Conservation (phyloP, 2,797 vertebrate genomes). For the Carcharodon carcharias region DNA sequence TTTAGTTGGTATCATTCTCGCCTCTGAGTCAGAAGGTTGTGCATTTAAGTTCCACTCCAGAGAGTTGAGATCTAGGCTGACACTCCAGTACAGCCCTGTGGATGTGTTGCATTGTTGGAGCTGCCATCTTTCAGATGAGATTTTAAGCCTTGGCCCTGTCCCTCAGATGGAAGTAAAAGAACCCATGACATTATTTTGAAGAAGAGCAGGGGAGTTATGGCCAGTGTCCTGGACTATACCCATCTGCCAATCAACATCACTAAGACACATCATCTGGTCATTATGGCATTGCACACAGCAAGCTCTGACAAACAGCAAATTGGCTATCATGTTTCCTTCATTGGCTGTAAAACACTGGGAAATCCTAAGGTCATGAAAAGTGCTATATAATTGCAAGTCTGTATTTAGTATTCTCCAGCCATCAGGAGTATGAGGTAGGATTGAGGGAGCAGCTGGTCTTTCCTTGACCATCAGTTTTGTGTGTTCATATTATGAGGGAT, state of each 20-base stretch:
- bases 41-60: not conserved
- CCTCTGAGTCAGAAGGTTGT: not conserved
- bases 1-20: not conserved
- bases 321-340: not conserved
- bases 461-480: not conserved
- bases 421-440: not conserved
- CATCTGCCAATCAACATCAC: too few relatives aligned
- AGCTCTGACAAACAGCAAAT: not conserved
- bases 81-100: not conserved
- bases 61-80: too few relatives aligned
- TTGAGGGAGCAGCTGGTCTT: not conserved
- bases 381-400: not conserved
- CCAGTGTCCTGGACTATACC: not conserved
- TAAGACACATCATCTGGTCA: not conserved
- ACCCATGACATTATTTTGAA: not conserved
- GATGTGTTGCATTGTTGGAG: not conserved
- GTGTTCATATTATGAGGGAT: not conserved
- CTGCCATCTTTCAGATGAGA: not conserved
- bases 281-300: not conserved
- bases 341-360: not conserved
- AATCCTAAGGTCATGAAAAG: not conserved
- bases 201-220: not conserved
- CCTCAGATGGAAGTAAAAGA: not conserved
- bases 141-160: not conserved
- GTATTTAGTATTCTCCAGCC: not conserved